These are phyloP conservation scores for Troilus luridus DNA, from an alignment of 2,888 invertebrate genomes.

Conservation along the genomic window DNA sequence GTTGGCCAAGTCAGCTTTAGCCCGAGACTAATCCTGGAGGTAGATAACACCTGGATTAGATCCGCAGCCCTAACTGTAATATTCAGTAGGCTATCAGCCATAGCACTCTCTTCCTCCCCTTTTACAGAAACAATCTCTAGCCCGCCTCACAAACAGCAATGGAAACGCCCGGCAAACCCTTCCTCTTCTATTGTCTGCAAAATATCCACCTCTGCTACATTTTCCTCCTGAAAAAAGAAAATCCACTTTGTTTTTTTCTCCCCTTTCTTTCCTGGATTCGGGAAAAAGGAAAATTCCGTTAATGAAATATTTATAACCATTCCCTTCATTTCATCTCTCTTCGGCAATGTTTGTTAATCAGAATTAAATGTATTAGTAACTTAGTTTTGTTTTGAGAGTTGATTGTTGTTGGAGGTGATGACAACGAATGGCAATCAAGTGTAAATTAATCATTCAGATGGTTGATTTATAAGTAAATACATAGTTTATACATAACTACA, in stretches of 20 bases:
- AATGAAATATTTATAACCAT: slow-evolving; percentile 15
- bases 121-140: slow-evolving; percentile 55
- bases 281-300: neutral
- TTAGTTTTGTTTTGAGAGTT: neutral
- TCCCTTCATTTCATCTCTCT: slow-evolving; percentile 9
- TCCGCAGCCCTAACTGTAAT: slow-evolving; percentile 35
- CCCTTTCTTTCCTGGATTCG: neutral
- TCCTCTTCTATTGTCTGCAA: slow-evolving; percentile 49
- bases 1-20: slow-evolving; percentile 18
- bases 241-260: slow-evolving; percentile 47
- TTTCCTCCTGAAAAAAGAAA: slow-evolving; percentile 50
- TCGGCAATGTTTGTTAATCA: neutral
- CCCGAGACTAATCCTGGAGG: slow-evolving; percentile 48
- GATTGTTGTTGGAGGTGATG: neutral
- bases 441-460: neutral
- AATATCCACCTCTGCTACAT: slow-evolving; percentile 35
- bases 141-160: neutral
- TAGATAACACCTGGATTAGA: slow-evolving; percentile 52
- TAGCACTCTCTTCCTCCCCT: slow-evolving; percentile 33
- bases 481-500: too few species aligned
- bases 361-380: neutral
- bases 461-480: too few species aligned
- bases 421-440: neutral
- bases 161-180: slow-evolving; percentile 17
- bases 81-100: slow-evolving; percentile 49